Percentiles rank a stretch among this genome's conserved stretches.
phyloP scores from a whole-genome alignment of 2,797 vertebrate species.

The Tenualosa ilisha region DNA sequence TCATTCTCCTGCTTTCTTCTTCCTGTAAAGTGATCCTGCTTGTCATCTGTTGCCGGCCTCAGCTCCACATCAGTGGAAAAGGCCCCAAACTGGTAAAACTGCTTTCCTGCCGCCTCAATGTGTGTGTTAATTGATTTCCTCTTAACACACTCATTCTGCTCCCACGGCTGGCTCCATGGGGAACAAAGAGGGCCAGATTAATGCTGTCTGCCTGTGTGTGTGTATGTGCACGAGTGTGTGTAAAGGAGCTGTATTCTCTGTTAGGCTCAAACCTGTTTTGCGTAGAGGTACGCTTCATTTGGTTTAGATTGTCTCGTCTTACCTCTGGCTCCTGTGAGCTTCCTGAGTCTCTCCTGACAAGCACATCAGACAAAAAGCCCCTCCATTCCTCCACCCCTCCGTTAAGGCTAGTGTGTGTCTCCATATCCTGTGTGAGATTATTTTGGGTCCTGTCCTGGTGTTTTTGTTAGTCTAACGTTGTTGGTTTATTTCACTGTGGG shows the following conservation, averaged over 20 bases:
- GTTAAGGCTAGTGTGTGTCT: conserved; percentile 23
- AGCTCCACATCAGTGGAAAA: background rate
- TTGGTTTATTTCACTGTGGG: background rate
- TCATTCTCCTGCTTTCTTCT: background rate
- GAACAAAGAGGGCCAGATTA: background rate
- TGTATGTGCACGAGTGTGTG: background rate
- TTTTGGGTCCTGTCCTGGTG: conserved; percentile 16
- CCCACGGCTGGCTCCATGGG: background rate
- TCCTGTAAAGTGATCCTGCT: background rate
- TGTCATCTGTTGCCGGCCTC: background rate
- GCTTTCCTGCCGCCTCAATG: background rate
- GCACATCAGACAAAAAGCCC: conserved; percentile 37
- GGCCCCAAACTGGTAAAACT: background rate
- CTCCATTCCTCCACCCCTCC: background rate
- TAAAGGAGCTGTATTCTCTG: too few relatives aligned
- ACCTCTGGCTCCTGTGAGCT: conserved; percentile 1
- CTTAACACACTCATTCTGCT: background rate
- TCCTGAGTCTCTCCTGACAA: conserved; percentile 29
- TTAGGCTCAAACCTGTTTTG: background rate
- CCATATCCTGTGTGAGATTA: conserved; percentile 6
- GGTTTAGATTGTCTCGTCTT: conserved; percentile 36
- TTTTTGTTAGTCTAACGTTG: background rate
- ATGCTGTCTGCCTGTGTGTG: background rate
- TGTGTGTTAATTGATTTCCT: background rate
- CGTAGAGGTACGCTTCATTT: background rate